These are phyloP conservation scores for Eupsilia transversa DNA, from an alignment of 2,888 invertebrate genomes.

Conservation along the genomic window DNA sequence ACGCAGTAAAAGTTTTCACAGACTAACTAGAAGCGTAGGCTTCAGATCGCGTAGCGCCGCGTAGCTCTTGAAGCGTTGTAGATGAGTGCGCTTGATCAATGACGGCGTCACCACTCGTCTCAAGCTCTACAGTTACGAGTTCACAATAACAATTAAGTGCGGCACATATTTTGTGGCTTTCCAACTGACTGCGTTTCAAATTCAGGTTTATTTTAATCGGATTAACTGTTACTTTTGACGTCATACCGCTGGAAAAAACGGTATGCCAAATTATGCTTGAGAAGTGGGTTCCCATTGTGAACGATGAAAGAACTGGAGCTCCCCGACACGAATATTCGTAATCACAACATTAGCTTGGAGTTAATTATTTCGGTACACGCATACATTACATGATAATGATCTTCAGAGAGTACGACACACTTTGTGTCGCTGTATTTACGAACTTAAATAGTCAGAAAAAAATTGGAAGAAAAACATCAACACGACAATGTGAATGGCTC, in stretches of 20 bases:
- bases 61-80: conserved; percentile 70
- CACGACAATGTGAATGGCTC: conserved; percentile 71
- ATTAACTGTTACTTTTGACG: conserved; percentile 84
- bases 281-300: conserved; percentile 87
- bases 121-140: conserved; percentile 63
- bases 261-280: conserved; percentile 88
- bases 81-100: conserved; percentile 69
- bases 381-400: conserved; percentile 47
- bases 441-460: conserved; percentile 25
- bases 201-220: conserved; percentile 81
- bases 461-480: conserved; percentile 56
- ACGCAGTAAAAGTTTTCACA: conserved; percentile 15
- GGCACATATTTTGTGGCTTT: conserved; percentile 74
- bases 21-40: conserved; percentile 40
- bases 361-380: conserved; percentile 61
- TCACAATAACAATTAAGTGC: conserved; percentile 73
- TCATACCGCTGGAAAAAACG: conserved; percentile 83
- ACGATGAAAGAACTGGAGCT: conserved; percentile 75
- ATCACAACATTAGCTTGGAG: conserved; percentile 54
- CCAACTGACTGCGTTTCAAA: conserved; percentile 75
- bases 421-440: conserved; percentile 26
- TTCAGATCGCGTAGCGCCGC: conserved; percentile 73
- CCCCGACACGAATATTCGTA: conserved; percentile 66
- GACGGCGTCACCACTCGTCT: conserved; percentile 57
- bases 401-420: conserved; percentile 30